Evolutionary conservation across 1,140 invertebrate species (phyloP).

Genomic region (Drosophila pruinosa): DNA sequence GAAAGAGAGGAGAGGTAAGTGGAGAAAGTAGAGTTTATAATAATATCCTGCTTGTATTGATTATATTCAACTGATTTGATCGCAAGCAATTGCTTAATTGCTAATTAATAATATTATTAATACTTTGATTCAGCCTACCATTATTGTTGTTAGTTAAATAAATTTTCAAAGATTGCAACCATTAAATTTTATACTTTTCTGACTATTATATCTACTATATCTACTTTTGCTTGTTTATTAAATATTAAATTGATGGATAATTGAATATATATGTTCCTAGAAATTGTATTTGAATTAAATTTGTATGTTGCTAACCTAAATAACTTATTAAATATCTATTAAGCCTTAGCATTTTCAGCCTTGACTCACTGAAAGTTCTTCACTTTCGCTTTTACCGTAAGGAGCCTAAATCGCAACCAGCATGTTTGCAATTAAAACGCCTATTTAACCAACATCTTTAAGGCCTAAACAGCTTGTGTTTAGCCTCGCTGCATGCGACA

Average conservation of each 20-base stretch:
- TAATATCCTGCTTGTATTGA: neutral
- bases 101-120: too few relatives aligned
- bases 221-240: too few relatives aligned
- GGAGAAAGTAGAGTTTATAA: neutral
- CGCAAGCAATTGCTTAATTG: too few relatives aligned
- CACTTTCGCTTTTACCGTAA: conserved; percentile 30
- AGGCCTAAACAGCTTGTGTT: neutral
- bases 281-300: too few relatives aligned
- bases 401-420: conserved; percentile 6
- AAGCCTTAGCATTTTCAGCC: neutral
- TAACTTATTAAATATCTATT: neutral
- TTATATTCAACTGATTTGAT: neutral
- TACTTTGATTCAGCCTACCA: too few relatives aligned
- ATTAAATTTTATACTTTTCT: too few relatives aligned
- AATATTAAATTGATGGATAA: too few relatives aligned
- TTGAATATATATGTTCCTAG: too few relatives aligned
- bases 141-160: too few relatives aligned
- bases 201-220: too few relatives aligned
- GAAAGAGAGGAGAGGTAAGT: neutral
- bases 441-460: neutral
- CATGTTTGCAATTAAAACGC: conserved; percentile 32
- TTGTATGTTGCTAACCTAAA: neutral
- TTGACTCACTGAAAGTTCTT: neutral
- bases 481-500: conserved; percentile 22
- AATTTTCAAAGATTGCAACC: too few relatives aligned